Evolutionary conservation across 1,140 invertebrate genomes (phyloP).

Genomic region (Sitophilus oryzae): DNA sequence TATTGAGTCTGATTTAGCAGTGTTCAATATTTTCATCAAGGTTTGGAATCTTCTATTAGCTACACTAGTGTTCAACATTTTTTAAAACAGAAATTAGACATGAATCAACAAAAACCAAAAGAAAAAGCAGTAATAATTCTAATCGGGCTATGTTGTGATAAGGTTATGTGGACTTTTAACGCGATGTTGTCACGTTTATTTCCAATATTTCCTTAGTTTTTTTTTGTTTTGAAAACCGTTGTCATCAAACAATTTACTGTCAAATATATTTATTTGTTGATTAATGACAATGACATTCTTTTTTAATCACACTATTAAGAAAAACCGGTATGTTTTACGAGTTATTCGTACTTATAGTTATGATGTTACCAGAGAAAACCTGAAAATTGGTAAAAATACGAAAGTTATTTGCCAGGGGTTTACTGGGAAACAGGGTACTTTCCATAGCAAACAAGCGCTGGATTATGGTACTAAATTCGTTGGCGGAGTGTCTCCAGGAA

Average conservation of each 20-base stretch:
- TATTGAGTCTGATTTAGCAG: background rate
- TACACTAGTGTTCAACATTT: background rate
- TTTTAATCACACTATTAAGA: too few relatives aligned
- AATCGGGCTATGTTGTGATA: background rate
- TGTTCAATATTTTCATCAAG: constrained; percentile 6
- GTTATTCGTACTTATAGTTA: constrained; percentile 18
- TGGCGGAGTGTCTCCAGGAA: constrained; percentile 94
- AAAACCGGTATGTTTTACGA: too few relatives aligned
- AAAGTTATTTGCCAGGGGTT: constrained; percentile 96
- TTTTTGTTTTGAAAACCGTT: too few relatives aligned
- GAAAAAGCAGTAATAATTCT: background rate
- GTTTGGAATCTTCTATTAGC: constrained; percentile 6
- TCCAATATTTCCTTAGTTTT: too few relatives aligned
- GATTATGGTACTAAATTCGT: constrained; percentile 98
- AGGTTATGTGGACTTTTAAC: background rate
- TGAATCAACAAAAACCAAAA: background rate
- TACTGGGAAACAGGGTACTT: constrained; percentile 85
- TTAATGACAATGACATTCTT: background rate
- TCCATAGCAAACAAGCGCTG: constrained; percentile 91
- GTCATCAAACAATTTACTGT: background rate
- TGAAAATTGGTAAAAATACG: constrained; percentile 59
- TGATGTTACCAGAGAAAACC: constrained; percentile 26
- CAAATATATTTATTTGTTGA: too few relatives aligned
- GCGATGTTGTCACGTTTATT: constrained; percentile 2
- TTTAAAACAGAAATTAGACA: background rate